Evolutionary conservation across 2,888 invertebrate species (phyloP).

Genomic region (Orthosia gracilis): DNA sequence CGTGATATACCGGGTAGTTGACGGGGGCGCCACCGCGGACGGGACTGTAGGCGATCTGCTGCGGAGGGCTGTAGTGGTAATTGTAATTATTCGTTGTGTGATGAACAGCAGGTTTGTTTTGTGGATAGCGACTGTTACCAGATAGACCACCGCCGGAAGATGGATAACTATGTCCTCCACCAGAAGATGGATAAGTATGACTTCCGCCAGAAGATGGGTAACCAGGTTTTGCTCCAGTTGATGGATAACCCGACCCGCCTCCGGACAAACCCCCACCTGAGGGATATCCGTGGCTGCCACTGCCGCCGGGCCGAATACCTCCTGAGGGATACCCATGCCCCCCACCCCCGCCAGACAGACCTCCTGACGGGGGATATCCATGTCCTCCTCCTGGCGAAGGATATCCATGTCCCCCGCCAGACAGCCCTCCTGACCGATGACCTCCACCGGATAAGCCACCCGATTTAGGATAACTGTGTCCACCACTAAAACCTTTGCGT

Average conservation of each 20-base stretch:
- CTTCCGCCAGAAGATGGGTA: slow-evolving; percentile 33
- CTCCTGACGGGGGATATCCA: slow-evolving; percentile 52
- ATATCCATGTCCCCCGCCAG: slow-evolving; percentile 71
- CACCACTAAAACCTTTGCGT: slow-evolving; percentile 70
- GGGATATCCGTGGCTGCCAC: slow-evolving; percentile 66
- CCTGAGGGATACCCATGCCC: slow-evolving; percentile 47
- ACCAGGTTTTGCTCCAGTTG: slow-evolving; percentile 30
- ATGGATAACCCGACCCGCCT: slow-evolving; percentile 39
- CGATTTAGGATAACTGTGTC: slow-evolving; percentile 76
- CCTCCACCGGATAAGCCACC: slow-evolving; percentile 71
- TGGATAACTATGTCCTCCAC: slow-evolving; percentile 64
- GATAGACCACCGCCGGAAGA: slow-evolving; percentile 64
- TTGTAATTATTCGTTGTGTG: slow-evolving; percentile 78
- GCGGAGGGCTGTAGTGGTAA: slow-evolving; percentile 85
- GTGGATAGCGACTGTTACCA: slow-evolving; percentile 57
- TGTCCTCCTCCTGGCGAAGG: slow-evolving; percentile 69
- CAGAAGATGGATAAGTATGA: slow-evolving; percentile 39
- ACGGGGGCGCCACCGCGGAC: slow-evolving; percentile 76
- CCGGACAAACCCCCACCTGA: slow-evolving; percentile 50
- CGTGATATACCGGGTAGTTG: slow-evolving; percentile 84
- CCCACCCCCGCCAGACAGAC: slow-evolving; percentile 43
- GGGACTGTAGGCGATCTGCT: slow-evolving; percentile 82
- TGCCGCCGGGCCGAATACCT: slow-evolving; percentile 64
- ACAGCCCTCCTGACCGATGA: slow-evolving; percentile 70
- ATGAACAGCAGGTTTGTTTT: slow-evolving; percentile 56